These are phyloP conservation scores for Ectemnius lituratus DNA, from an alignment of 2,888 invertebrate genomes.

Conservation along the genomic window DNA sequence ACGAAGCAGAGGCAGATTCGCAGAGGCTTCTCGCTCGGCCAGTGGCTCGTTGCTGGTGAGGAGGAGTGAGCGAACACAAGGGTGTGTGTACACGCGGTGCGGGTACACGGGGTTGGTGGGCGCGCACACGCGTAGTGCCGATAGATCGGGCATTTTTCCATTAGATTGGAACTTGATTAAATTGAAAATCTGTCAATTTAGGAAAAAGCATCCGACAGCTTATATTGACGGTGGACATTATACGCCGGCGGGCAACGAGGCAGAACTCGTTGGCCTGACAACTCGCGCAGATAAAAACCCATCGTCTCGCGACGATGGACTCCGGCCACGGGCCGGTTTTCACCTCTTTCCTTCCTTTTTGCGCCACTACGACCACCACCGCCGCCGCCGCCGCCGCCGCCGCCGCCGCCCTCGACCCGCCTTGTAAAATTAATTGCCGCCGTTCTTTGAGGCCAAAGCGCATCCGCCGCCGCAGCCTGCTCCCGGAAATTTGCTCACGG, in stretches of 20 bases:
- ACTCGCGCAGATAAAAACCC: constrained; percentile 69
- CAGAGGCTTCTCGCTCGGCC: constrained; percentile 2
- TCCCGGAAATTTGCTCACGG: constrained; percentile 55
- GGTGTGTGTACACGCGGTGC: constrained; percentile 12
- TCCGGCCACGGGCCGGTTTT: constrained; percentile 23
- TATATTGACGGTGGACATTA: constrained; percentile 76
- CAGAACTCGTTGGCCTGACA: constrained; percentile 71
- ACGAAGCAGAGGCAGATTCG: not conserved
- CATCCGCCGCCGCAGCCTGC: constrained; percentile 46
- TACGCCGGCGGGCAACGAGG: constrained; percentile 67
- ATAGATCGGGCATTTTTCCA: constrained; percentile 76
- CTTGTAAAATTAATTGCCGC: constrained; percentile 66
- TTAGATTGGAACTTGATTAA: constrained; percentile 77
- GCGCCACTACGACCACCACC: too few relatives aligned
- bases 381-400: too few relatives aligned
- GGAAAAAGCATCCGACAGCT: constrained; percentile 76
- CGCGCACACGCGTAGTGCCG: constrained; percentile 62
- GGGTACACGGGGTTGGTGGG: constrained; percentile 25
- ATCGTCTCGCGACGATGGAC: constrained; percentile 58
- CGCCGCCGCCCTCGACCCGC: constrained; percentile 53
- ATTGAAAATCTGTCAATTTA: constrained; percentile 78
- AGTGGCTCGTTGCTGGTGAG: not conserved
- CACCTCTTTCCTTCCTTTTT: constrained; percentile 1
- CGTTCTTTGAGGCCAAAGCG: constrained; percentile 60
- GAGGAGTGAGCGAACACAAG: not conserved